Conservation (phyloP, 2,797 vertebrate genomes). For the Lateolabrax maculatus region DNA sequence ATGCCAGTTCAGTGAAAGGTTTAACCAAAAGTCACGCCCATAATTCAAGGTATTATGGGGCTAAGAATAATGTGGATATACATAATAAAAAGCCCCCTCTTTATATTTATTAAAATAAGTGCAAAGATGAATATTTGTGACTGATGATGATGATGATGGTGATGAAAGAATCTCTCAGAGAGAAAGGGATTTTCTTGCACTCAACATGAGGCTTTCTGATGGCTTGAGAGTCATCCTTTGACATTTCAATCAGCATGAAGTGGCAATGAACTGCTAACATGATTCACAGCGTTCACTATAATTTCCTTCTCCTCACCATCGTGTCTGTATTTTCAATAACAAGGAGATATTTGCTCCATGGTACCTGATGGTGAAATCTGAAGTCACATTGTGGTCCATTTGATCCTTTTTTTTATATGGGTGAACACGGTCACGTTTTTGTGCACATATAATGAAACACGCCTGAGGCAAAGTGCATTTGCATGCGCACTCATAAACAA, state of each 20-base stretch:
- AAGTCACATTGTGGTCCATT: conserved; percentile 29
- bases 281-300: conserved; percentile 57
- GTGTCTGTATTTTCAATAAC: conserved; percentile 23
- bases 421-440: conserved; percentile 36
- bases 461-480: conserved; percentile 42
- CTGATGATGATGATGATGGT: conserved; percentile 40
- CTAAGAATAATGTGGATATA: background rate
- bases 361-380: conserved; percentile 28
- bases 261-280: conserved; percentile 49
- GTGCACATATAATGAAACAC: conserved; percentile 23
- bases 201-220: conserved; percentile 43
- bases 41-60: too few species aligned
- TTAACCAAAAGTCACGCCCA: background rate
- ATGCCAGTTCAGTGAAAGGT: background rate
- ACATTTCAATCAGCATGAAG: conserved; percentile 77
- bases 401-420: conserved; percentile 33
- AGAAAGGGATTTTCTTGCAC: conserved; percentile 39
- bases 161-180: conserved; percentile 35
- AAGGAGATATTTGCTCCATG: conserved; percentile 46
- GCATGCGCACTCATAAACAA: conserved; percentile 37
- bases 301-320: conserved; percentile 53
- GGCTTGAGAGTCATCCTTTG: conserved; percentile 57
- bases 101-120: conserved; percentile 18
- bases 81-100: background rate
- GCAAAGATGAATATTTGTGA: conserved; percentile 30